Conservation (phyloP, 2,797 vertebrate species). For the Cyprinodon diabolis region DNA sequence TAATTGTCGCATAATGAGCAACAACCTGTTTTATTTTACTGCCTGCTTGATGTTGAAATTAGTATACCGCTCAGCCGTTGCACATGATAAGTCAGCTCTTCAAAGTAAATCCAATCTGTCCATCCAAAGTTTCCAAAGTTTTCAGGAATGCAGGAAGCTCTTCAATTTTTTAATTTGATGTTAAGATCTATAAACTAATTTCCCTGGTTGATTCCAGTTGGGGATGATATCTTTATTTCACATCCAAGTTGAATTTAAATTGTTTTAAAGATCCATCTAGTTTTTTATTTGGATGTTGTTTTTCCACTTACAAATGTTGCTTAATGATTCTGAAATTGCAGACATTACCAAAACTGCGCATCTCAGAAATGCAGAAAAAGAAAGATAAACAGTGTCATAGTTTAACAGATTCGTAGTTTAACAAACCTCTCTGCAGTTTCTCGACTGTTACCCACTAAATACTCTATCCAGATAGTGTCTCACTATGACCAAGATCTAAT, state of each 20-base stretch:
- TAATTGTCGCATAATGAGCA: constrained; percentile 10
- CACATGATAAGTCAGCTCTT: constrained; percentile 41
- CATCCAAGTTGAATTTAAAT: constrained; percentile 22
- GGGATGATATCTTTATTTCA: constrained; percentile 22
- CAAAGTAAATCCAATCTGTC: constrained; percentile 51
- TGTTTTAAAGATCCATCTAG: constrained; percentile 18
- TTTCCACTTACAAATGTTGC: background rate
- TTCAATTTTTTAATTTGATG: constrained; percentile 41
- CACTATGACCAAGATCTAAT: too few species aligned
- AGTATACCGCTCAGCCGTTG: constrained; percentile 32
- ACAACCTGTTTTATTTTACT: constrained; percentile 35
- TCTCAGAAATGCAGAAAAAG: background rate
- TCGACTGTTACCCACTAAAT: too few species aligned
- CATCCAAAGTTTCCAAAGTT: constrained; percentile 33
- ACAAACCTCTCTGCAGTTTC: too few species aligned
- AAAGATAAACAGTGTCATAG: too few species aligned
- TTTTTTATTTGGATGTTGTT: constrained; percentile 13
- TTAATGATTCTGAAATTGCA: background rate
- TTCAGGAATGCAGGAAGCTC: constrained; percentile 25
- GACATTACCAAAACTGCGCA: background rate
- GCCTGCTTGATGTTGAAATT: constrained; percentile 30
- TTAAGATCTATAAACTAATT: constrained; percentile 41
- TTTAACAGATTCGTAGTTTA: too few species aligned
- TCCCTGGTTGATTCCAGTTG: constrained; percentile 24
- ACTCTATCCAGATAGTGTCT: too few species aligned